Conservation (phyloP, 2,888 invertebrate species). For the Timema cristinae region DNA sequence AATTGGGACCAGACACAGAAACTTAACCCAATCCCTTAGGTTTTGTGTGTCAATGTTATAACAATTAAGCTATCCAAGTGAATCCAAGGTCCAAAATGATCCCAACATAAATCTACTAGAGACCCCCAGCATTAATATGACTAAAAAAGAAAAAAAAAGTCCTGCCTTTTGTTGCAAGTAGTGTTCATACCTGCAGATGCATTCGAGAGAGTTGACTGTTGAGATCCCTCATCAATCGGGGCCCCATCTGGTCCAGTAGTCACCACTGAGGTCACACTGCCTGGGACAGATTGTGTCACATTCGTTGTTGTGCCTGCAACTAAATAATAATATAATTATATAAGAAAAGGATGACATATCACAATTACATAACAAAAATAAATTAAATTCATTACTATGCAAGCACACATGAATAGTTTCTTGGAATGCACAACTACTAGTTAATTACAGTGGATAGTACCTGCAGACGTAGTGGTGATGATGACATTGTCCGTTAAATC, state of each 20-base stretch:
- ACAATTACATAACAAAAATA: neutral
- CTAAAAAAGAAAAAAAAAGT: conserved; percentile 1
- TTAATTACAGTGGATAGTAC: conserved; percentile 37
- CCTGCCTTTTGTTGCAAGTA: neutral
- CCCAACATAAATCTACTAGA: too few relatives aligned
- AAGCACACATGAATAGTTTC: neutral
- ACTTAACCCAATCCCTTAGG: too few relatives aligned
- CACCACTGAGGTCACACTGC: conserved; percentile 80
- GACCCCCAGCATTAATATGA: too few relatives aligned
- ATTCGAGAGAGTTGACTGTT: conserved; percentile 88
- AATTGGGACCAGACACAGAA: too few relatives aligned
- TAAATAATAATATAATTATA: neutral
- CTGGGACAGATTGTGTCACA: conserved; percentile 44
- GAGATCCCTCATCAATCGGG: conserved; percentile 84
- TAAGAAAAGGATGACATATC: conserved; percentile 15
- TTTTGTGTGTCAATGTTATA: too few relatives aligned
- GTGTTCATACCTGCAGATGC: conserved; percentile 75
- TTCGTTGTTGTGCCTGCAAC: conserved; percentile 44
- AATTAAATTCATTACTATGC: conserved; percentile 6
- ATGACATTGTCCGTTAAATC: conserved; percentile 53
- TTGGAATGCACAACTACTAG: neutral
- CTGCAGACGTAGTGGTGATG: conserved; percentile 55
- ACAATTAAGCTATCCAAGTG: too few relatives aligned
- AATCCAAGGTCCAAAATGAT: too few relatives aligned
- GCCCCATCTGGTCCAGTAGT: conserved; percentile 89